Evolutionary conservation across 2,113 vertebrate species (phyloP).

Genomic region (Helogale parvula): DNA sequence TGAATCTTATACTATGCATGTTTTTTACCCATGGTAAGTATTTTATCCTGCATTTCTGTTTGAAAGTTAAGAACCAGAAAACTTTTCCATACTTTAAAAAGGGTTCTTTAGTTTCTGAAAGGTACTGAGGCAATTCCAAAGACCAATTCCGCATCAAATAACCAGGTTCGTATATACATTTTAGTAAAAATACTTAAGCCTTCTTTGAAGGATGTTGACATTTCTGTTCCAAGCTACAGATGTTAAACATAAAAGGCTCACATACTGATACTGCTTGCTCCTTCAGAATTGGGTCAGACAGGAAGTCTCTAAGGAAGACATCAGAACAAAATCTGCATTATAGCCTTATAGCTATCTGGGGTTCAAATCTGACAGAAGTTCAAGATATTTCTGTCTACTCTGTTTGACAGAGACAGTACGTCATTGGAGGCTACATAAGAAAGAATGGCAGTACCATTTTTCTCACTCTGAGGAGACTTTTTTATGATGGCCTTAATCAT

Average conservation of each 20-base stretch:
- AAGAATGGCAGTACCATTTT: conserved; percentile 5
- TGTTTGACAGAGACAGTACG: neutral
- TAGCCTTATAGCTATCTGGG: neutral
- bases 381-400: conserved; percentile 51
- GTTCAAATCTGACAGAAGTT: conserved; percentile 41
- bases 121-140: conserved; percentile 7
- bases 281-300: conserved; percentile 30
- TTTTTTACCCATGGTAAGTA: neutral
- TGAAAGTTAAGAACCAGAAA: neutral
- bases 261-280: neutral
- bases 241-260: neutral
- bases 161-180: neutral
- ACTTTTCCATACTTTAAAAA: conserved; percentile 17
- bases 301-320: conserved; percentile 9
- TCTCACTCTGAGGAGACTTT: conserved; percentile 7
- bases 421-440: neutral
- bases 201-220: neutral
- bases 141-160: neutral
- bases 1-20: neutral
- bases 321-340: neutral
- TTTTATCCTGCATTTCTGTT: neutral
- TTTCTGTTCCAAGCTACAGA: neutral
- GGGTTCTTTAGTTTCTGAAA: neutral
- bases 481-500: neutral
- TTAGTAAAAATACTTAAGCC: neutral